phyloP scores from a whole-genome alignment of 2,797 vertebrate species.

The Scyliorhinus canicula region DNA sequence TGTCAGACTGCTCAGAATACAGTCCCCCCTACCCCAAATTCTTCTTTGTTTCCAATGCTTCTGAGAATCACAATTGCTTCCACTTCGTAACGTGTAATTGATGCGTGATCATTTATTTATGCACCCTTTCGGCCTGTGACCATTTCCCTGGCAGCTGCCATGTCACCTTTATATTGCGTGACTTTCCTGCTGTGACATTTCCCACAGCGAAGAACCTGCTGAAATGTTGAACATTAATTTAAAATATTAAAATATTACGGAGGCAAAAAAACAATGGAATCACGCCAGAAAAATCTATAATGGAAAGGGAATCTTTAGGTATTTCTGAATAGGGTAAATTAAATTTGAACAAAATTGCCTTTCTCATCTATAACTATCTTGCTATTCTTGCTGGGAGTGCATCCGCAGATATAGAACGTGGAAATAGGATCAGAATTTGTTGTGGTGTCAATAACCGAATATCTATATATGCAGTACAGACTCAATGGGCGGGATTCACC shows the following conservation, averaged over 20 bases:
- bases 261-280: background rate
- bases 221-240: background rate
- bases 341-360: background rate
- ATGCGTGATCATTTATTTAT: background rate
- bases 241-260: background rate
- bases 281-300: background rate
- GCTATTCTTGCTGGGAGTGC: background rate
- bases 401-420: background rate
- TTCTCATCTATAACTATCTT: background rate
- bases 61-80: background rate
- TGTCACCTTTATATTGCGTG: background rate
- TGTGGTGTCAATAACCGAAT: background rate
- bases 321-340: background rate
- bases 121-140: background rate
- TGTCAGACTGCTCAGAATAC: too few species aligned
- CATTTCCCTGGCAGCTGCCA: background rate
- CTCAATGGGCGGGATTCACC: too few species aligned
- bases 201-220: background rate
- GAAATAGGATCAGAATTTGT: background rate
- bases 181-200: background rate
- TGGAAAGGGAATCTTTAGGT: background rate
- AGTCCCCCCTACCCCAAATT: background rate
- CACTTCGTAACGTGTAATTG: background rate
- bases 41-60: background rate
- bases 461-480: background rate